Evolutionary conservation across 2,113 vertebrate genomes (phyloP).

Genomic region (Craseonycteris thonglongyai): DNA sequence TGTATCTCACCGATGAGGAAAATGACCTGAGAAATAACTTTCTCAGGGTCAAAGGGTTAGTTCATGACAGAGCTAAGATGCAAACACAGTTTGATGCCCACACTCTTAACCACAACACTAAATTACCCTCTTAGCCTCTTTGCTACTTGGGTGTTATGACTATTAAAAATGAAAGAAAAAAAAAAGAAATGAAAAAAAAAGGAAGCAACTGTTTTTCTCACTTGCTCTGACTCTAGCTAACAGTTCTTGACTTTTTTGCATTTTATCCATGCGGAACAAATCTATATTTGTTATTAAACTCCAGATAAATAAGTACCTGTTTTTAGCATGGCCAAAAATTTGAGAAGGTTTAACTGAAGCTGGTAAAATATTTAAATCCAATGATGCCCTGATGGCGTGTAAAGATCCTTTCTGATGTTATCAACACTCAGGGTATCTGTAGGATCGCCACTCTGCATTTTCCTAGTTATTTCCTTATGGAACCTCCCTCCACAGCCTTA

Average conservation of each 20-base stretch:
- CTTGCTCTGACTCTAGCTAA: conserved; percentile 42
- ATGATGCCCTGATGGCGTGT: not conserved
- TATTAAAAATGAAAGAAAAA: not conserved
- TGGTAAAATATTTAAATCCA: not conserved
- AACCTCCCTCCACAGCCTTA: too few species aligned
- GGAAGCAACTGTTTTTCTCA: conserved; percentile 67
- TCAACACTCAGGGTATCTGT: not conserved
- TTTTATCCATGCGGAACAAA: conserved; percentile 68
- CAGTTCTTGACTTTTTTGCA: conserved; percentile 53
- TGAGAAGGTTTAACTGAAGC: not conserved
- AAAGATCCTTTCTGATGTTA: not conserved
- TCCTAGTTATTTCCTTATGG: not conserved
- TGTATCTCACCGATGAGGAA: not conserved
- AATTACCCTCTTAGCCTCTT: conserved; percentile 5
- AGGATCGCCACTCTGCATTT: not conserved
- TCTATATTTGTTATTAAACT: conserved; percentile 44
- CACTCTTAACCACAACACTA: conserved; percentile 39
- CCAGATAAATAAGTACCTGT: conserved; percentile 28
- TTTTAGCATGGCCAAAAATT: not conserved
- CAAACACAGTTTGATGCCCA: conserved; percentile 38
- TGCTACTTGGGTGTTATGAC: conserved; percentile 40
- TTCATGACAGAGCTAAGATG: not conserved
- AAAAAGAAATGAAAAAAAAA: not conserved
- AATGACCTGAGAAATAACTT: conserved; percentile 32
- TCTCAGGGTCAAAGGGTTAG: conserved; percentile 9